Conservation (phyloP, 2,888 invertebrate genomes). For the Leptinotarsa peninsularis region DNA sequence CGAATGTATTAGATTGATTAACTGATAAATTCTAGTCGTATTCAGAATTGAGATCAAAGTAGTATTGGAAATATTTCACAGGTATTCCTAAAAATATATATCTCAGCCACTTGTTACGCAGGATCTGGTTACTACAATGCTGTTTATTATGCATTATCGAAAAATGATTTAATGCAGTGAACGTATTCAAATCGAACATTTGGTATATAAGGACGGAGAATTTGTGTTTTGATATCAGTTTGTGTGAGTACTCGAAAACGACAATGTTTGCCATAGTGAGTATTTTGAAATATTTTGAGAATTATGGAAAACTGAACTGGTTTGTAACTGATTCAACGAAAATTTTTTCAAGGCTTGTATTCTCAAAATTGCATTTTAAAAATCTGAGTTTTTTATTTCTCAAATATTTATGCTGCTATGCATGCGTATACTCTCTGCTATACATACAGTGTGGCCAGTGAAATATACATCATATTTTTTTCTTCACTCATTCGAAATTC, state of each 20-base stretch:
- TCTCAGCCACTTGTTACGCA: slow-evolving; percentile 22
- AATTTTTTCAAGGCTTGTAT: no score
- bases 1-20: background rate
- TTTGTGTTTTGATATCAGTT: slow-evolving; percentile 32
- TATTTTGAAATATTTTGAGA: background rate
- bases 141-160: slow-evolving; percentile 24
- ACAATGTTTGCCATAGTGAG: slow-evolving; percentile 32
- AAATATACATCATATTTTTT: no score
- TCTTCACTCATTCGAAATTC: no score
- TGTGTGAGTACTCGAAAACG: slow-evolving; percentile 12
- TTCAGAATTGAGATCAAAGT: background rate
- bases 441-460: no score
- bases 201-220: slow-evolving; percentile 28
- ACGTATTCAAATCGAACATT: slow-evolving; percentile 28
- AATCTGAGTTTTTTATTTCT: no score
- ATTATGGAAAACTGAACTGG: background rate
- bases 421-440: no score
- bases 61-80: background rate
- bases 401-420: no score
- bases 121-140: slow-evolving; percentile 29
- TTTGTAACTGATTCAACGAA: no score
- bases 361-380: no score
- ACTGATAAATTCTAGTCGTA: background rate
- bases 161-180: slow-evolving; percentile 28
- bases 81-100: slow-evolving; percentile 13